These are phyloP conservation scores for Leptinotarsa juncta DNA, from an alignment of 2,888 invertebrate genomes.

Conservation along the genomic window DNA sequence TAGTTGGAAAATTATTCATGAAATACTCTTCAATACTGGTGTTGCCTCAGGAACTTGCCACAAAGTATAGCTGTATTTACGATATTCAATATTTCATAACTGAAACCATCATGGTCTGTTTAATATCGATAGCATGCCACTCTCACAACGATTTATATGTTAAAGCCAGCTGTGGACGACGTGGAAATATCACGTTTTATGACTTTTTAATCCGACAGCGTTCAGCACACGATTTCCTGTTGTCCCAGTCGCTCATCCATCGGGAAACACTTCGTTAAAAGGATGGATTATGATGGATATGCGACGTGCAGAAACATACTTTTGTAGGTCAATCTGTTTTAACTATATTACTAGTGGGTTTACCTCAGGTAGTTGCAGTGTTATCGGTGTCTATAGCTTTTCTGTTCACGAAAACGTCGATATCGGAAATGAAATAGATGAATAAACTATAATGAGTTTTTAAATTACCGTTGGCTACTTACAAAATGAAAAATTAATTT, in stretches of 20 bases:
- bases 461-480: too few relatives aligned
- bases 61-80: background rate
- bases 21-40: too few relatives aligned
- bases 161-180: slow-evolving; percentile 48
- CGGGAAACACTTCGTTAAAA: slow-evolving; percentile 1
- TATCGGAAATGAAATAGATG: too few relatives aligned
- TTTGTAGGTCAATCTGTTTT: slow-evolving; percentile 1
- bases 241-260: slow-evolving; percentile 35
- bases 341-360: too few relatives aligned
- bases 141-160: slow-evolving; percentile 34
- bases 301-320: background rate
- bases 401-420: too few relatives aligned
- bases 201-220: slow-evolving; percentile 48
- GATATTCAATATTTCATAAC: slow-evolving; percentile 10
- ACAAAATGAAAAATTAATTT: too few relatives aligned
- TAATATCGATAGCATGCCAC: slow-evolving; percentile 16
- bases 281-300: slow-evolving; percentile 1
- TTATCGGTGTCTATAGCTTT: too few relatives aligned
- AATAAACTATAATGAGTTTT: too few relatives aligned
- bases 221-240: slow-evolving; percentile 46
- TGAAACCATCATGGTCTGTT: slow-evolving; percentile 7
- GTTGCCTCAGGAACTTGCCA: background rate
- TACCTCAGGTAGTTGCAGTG: too few relatives aligned
- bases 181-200: slow-evolving; percentile 51
- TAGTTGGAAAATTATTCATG: too few relatives aligned